phyloP scores from a whole-genome alignment of 2,888 invertebrate species.

The Drosophila prostipennis region DNA sequence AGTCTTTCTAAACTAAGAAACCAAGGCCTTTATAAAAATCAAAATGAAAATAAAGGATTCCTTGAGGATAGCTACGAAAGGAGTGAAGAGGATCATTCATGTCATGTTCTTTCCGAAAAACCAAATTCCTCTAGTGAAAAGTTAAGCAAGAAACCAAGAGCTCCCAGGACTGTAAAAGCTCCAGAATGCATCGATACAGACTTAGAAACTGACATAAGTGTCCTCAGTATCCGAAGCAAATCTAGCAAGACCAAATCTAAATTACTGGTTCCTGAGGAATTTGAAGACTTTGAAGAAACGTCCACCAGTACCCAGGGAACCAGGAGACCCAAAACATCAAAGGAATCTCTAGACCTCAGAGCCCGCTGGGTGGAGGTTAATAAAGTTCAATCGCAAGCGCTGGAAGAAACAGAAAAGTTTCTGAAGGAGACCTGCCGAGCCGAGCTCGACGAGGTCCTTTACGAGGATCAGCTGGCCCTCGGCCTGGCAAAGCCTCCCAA shows the following conservation, averaged over 20 bases:
- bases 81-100: background rate
- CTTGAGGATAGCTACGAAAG: background rate
- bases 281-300: background rate
- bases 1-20: background rate
- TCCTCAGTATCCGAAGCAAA: background rate
- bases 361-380: slow-evolving; percentile 64
- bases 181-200: background rate
- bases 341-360: slow-evolving; percentile 39
- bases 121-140: background rate
- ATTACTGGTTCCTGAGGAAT: background rate
- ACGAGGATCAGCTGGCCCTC: slow-evolving; percentile 11
- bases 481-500: background rate
- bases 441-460: background rate
- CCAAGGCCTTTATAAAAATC: background rate
- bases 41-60: fast-evolving
- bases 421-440: slow-evolving; percentile 32
- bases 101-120: background rate
- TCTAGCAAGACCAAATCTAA: slow-evolving; percentile 1
- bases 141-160: slow-evolving; percentile 2
- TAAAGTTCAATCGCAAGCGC: slow-evolving; percentile 35
- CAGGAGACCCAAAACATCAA: background rate
- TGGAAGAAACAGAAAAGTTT: slow-evolving; percentile 56
- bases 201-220: background rate
- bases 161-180: background rate
- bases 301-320: slow-evolving; percentile 2